Base-by-base conservation (phyloP, 2,888 invertebrate species). In the Smittia aterrima region DNA sequence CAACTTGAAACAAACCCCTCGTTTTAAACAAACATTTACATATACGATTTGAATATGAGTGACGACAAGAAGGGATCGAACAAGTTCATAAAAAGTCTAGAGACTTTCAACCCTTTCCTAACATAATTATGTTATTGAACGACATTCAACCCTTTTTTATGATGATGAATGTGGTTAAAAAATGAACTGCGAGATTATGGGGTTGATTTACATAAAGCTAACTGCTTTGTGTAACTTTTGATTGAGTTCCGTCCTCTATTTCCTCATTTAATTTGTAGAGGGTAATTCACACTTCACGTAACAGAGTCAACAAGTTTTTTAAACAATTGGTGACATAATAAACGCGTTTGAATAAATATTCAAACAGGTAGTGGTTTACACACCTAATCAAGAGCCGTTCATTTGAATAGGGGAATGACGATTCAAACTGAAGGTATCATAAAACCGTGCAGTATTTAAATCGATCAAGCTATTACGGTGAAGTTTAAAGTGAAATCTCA, bases 131-230 rank as follows among this genome's bases (percentile, higher is more conserved):
- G 72, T 62, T 54, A 72, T 72, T 58, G 58, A 58, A 54, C 40
- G 20, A 40, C 24, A 38, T n/a, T 38, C 72, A 62, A 72, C 72
- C 58, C 58, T 53, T 70, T 72, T 72, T 72, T 72, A 72, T 62
- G 62, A 62, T 62, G 72, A 72, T 72, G 58, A 72, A 72, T 72
- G 72, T 38, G 72, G 72, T 72, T 72, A 62, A 72, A 70, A 70
- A 72, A 62, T 72, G 72, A 72, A 72, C 72, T 72, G 72, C 53
- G 22, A 58, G 58, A 72, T 72, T 72, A 72, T 72, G 58, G 72
- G 72, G 72, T 72, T 40, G 62, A 72, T 72, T 72, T 72, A 72
- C 72, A 72, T 72, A 72, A 62, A 24, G 58, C 53, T 62, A 62
- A 72, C 54, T 72, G 38, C 62, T 27, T 54, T 71, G 53, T 71